A percentile compares a stretch with the other conserved stretches of the same genome.
These are phyloP conservation scores for Thera britannica DNA, from an alignment of 2,888 invertebrate genomes.

Conservation along the genomic window DNA sequence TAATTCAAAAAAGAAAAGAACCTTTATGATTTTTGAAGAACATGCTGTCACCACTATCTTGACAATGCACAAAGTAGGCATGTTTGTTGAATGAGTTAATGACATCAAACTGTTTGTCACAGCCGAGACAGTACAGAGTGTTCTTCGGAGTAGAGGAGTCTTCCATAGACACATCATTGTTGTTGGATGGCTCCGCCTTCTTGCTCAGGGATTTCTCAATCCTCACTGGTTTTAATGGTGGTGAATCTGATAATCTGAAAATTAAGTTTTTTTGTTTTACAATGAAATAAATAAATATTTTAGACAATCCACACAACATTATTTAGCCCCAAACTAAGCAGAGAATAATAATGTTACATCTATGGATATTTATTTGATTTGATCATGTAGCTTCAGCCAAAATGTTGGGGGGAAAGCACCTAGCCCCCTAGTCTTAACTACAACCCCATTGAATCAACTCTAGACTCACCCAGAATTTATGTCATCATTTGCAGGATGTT, in stretches of 20 bases:
- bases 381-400: no score
- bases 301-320: no score
- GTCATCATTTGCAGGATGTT: conserved; percentile 53
- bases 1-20: conserved; percentile 27
- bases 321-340: no score
- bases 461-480: conserved; percentile 61
- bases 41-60: conserved; percentile 54
- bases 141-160: not conserved
- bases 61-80: conserved; percentile 53
- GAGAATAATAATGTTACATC: no score
- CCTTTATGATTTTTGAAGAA: conserved; percentile 55
- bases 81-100: conserved; percentile 58
- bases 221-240: conserved; percentile 54
- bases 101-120: conserved; percentile 50
- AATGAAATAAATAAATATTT: not conserved
- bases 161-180: not conserved
- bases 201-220: conserved; percentile 49
- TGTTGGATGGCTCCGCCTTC: not conserved
- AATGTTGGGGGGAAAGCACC: not conserved
- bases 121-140: conserved; percentile 54
- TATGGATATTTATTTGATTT: no score
- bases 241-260: conserved; percentile 52
- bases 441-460: no score
- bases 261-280: conserved; percentile 8
- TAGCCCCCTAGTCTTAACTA: conserved; percentile 6